Base-by-base conservation (phyloP, 2,113 vertebrate genomes). In the Tonatia bakeri region DNA sequence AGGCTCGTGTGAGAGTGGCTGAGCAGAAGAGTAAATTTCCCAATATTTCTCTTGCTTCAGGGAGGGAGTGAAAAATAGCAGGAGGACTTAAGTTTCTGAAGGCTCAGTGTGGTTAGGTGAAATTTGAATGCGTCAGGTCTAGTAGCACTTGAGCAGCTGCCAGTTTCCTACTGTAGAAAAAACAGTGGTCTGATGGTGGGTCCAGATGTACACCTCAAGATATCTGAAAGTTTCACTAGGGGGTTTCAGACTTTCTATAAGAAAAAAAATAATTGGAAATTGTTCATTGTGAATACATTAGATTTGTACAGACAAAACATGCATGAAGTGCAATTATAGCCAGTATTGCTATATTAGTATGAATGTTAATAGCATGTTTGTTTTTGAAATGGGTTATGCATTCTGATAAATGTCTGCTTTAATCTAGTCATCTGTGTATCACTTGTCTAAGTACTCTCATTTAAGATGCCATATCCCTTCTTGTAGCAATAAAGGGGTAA, bases 401-500 rank as follows among this genome's bases (percentile, higher is more conserved):
- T 98, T 99, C 98, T 98, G 98, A 98, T 98, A 99, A 98, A 98
- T 98, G 98, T 98, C 98, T 98, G 98, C 98, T 98, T 99, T 98
- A 99, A 98, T 99, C 98, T 98, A 98, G 98, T 99, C 98, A 98
- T 99, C 98, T 99, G 98, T 98, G 98, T 98, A 99, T 98, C 98
- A 99, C 98, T 98, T 99, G 98, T 99, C 98, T 98, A 98, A 98
- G 98, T 98, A 98, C 99, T 98, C 99, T 99, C 99, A 99, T 99
- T 99, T 99, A 99, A 99, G 99, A 99, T 99, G 99, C 98, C 99
- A 99, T 99, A 98, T 99, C 98, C 99, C 99, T 99, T 99, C 98
- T 99, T 98, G 98, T 98, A 98, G 98, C 98, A 98, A 99, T 97
- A 98, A 98, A 99, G 98, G 99, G 98, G 98, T 98, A 99, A 99